Conservation (phyloP, 2,797 vertebrate genomes). For the Coilia nasus region DNA sequence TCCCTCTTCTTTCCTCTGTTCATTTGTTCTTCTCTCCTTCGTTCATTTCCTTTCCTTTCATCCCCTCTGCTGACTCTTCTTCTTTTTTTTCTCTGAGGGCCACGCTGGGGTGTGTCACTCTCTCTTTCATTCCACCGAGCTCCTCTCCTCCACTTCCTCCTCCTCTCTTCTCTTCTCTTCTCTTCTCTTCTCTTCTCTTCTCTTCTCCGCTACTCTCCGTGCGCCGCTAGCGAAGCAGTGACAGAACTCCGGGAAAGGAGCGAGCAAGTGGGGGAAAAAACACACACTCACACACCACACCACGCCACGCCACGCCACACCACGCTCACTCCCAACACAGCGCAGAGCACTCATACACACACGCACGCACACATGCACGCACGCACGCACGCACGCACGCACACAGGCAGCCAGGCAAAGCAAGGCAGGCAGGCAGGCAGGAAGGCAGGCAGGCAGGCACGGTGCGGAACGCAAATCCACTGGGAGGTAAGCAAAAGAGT, state of each 20-base stretch:
- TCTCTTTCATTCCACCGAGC: not conserved
- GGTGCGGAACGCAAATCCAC: conserved; percentile 41
- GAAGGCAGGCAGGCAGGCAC: not conserved
- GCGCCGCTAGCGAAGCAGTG: conserved; percentile 31
- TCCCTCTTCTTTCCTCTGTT: conserved; percentile 5
- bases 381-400: not conserved
- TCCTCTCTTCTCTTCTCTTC: not conserved
- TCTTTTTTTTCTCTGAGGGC: conserved; percentile 31
- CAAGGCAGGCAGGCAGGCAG: not conserved
- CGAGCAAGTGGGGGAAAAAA: conserved; percentile 37
- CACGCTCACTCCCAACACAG: no score
- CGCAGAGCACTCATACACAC: not conserved
- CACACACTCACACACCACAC: not conserved
- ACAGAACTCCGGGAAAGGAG: conserved; percentile 54
- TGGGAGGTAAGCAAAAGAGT: conserved; percentile 55
- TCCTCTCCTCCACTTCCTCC: not conserved
- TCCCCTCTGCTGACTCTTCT: not conserved
- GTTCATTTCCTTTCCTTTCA: not conserved
- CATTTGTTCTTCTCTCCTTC: not conserved
- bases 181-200: conserved; percentile 32
- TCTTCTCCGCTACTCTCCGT: not conserved
- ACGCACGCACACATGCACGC: not conserved
- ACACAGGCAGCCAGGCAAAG: not conserved
- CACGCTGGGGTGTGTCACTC: conserved; percentile 45
- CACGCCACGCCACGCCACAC: no score